Percentiles rank a stretch among this genome's conserved stretches.
Conservation (phyloP, 2,113 vertebrate genomes). For the Pristiophorus japonicus region DNA sequence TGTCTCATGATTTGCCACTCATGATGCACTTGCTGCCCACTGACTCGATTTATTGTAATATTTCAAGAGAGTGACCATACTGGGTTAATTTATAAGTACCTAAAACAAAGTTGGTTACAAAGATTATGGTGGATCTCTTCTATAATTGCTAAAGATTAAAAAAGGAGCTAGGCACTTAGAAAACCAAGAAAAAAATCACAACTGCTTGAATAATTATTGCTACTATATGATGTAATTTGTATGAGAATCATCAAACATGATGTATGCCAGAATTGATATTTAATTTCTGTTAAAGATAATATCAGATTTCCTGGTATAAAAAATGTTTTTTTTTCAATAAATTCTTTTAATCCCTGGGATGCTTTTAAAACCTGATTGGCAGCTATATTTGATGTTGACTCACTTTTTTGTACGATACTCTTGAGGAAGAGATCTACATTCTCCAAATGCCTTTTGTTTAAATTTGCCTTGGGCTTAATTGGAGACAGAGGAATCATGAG, state of each 20-base stretch:
- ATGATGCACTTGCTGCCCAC: too few relatives aligned
- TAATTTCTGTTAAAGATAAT: background rate
- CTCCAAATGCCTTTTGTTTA: background rate
- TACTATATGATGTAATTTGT: background rate
- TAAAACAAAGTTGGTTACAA: too few relatives aligned
- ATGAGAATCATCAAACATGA: background rate
- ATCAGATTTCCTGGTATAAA: too few relatives aligned
- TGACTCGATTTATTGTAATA: too few relatives aligned
- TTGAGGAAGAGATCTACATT: background rate
- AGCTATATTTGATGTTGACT: background rate
- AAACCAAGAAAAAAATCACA: background rate
- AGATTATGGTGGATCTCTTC: too few relatives aligned
- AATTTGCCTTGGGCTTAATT: background rate
- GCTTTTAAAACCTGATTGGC: background rate
- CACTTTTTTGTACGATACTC: background rate
- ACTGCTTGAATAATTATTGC: background rate
- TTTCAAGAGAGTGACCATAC: too few relatives aligned
- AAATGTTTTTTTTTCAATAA: too few relatives aligned
- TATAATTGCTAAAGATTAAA: background rate
- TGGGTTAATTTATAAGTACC: too few relatives aligned
- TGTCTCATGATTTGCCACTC: too few relatives aligned
- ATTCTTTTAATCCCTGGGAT: background rate
- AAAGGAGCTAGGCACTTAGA: background rate
- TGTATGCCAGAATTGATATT: background rate
- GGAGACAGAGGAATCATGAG: background rate